Conservation (phyloP, 1,140 invertebrate genomes). For the Drosophila grimshawi region DNA sequence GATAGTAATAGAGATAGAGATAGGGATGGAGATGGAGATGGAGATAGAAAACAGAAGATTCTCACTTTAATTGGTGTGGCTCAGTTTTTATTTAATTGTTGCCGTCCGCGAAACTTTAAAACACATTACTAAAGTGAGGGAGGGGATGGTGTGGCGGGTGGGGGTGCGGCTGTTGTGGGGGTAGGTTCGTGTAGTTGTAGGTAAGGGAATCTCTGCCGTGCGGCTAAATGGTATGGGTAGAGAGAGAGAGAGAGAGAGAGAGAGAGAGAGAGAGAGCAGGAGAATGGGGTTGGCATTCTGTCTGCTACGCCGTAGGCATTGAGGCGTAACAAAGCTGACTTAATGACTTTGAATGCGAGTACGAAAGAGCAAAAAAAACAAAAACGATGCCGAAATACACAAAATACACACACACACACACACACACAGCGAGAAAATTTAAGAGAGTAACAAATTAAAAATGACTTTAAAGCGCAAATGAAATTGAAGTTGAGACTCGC, state of each 20-base stretch:
- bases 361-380: constrained; percentile 33
- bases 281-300: constrained; percentile 1
- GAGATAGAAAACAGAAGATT: constrained; percentile 18
- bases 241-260: neutral
- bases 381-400: constrained; percentile 4
- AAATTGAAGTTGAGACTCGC: constrained; percentile 49
- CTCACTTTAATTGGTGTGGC: constrained; percentile 63
- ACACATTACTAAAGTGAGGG: constrained; percentile 1
- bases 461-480: constrained; percentile 64
- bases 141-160: neutral
- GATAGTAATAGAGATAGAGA: neutral
- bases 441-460: constrained; percentile 69
- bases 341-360: constrained; percentile 65
- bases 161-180: neutral
- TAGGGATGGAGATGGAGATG: constrained; percentile 5
- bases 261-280: neutral
- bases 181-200: neutral
- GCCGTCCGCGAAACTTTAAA: constrained; percentile 49
- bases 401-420: neutral
- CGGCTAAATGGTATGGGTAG: too few species aligned
- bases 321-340: constrained; percentile 76
- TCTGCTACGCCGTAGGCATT: constrained; percentile 55
- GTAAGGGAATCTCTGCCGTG: neutral
- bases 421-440: constrained; percentile 9
- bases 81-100: constrained; percentile 50